phyloP scores from a whole-genome alignment of 2,888 invertebrate genomes.

The Phania funesta region DNA sequence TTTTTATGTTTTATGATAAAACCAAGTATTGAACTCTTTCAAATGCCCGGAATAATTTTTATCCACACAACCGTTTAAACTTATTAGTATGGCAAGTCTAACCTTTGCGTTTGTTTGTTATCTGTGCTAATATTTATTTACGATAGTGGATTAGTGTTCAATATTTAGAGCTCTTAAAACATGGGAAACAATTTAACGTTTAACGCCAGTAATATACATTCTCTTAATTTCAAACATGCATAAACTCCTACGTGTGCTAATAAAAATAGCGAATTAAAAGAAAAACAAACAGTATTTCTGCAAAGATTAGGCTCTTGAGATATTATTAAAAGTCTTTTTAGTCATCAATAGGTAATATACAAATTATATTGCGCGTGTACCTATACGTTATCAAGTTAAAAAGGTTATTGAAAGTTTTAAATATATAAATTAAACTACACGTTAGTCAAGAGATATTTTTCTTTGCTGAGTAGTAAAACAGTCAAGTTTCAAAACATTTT shows the following conservation, averaged over 20 bases:
- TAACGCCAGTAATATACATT: conserved; percentile 30
- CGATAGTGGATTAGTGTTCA: neutral
- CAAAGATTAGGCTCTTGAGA: too few relatives aligned
- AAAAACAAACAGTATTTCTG: neutral
- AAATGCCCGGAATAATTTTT: too few relatives aligned
- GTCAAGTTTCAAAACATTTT: neutral
- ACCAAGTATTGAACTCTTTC: neutral
- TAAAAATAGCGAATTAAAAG: neutral
- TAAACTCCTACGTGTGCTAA: neutral
- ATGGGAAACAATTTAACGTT: neutral
- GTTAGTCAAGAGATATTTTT: conserved; percentile 23
- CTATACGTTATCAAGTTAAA: neutral
- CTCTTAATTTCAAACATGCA: neutral
- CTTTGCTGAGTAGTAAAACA: neutral
- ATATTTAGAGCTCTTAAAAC: neutral
- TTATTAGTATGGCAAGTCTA: neutral
- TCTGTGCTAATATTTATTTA: conserved; percentile 5
- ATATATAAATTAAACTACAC: conserved; percentile 13
- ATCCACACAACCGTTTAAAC: too few relatives aligned
- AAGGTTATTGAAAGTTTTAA: neutral
- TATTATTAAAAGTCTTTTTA: neutral
- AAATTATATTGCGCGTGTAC: neutral
- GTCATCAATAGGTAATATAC: too few relatives aligned
- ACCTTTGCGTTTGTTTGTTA: neutral
- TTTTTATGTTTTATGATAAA: too few relatives aligned